Conservation (phyloP, 1,140 invertebrate species). For the Drosophila sucinea region DNA sequence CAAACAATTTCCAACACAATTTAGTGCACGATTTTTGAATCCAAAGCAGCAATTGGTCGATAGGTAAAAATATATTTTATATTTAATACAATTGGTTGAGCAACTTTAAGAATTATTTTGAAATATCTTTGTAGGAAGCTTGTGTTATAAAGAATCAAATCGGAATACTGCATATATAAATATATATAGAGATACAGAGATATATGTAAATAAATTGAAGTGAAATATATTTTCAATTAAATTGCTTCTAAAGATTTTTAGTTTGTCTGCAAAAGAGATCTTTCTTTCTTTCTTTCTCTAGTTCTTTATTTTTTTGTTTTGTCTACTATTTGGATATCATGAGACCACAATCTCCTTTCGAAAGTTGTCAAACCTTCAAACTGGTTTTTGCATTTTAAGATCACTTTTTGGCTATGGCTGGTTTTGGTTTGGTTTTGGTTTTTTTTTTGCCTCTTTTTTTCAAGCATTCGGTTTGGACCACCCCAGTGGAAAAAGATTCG, state of each 20-base stretch:
- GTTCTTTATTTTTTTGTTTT: background rate
- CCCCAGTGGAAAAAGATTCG: slow-evolving; percentile 27
- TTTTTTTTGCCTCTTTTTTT: background rate
- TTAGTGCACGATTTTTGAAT: too few relatives aligned
- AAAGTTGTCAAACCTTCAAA: slow-evolving; percentile 11
- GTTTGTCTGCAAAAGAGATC: background rate
- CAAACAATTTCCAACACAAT: too few relatives aligned
- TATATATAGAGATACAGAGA: too few relatives aligned
- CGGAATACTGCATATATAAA: too few relatives aligned
- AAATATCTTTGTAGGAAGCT: too few relatives aligned
- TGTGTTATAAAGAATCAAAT: too few relatives aligned
- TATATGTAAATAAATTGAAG: too few relatives aligned
- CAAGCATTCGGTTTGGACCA: slow-evolving; percentile 29
- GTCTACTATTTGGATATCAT: background rate
- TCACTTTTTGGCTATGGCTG: slow-evolving; percentile 9
- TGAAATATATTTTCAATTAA: background rate
- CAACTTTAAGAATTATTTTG: too few relatives aligned
- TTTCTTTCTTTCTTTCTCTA: background rate
- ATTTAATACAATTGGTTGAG: too few relatives aligned
- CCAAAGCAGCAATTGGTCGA: too few relatives aligned
- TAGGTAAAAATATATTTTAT: too few relatives aligned
- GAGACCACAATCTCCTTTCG: slow-evolving; percentile 4
- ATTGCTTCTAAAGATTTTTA: background rate
- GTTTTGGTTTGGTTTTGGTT: background rate
- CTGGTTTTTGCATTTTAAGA: slow-evolving; percentile 11